These are phyloP conservation scores for Falco columbarius DNA, from an alignment of 2,797 vertebrate species.

Conservation along the genomic window DNA sequence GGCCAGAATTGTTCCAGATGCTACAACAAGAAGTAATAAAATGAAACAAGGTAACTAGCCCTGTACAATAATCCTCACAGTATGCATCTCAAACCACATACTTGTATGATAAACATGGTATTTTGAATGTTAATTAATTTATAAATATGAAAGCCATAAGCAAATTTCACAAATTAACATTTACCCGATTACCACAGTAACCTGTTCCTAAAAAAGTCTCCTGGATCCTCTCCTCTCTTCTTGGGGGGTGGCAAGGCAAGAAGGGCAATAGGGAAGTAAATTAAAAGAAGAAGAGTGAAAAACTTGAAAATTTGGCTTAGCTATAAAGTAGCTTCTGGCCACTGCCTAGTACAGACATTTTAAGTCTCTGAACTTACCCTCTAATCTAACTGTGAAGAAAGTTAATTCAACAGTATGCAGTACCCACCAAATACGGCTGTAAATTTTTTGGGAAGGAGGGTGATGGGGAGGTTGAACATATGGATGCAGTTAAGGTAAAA, in stretches of 20 bases:
- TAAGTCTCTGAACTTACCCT: slow-evolving; percentile 43
- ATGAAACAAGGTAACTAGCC: slow-evolving; percentile 49
- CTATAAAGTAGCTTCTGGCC: slow-evolving; percentile 29
- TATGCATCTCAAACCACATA: slow-evolving; percentile 26
- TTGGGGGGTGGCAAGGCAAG: background rate
- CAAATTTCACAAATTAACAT: slow-evolving; percentile 6
- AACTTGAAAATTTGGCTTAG: slow-evolving; percentile 5
- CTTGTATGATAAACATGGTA: slow-evolving; percentile 10
- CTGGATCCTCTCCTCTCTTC: background rate
- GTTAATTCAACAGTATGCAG: slow-evolving; percentile 68
- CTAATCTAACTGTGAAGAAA: slow-evolving; percentile 72
- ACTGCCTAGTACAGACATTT: slow-evolving; percentile 29
- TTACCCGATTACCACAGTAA: slow-evolving; percentile 2
- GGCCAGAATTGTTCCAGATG: slow-evolving; percentile 68
- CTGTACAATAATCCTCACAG: slow-evolving; percentile 14
- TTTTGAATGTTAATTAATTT: slow-evolving; percentile 56
- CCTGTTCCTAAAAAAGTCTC: background rate
- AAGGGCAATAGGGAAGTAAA: background rate
- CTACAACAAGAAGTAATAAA: slow-evolving; percentile 66
- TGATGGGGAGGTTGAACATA: slow-evolving; percentile 75
- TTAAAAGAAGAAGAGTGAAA: background rate
- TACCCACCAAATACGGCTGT: slow-evolving; percentile 69
- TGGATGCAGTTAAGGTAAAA: slow-evolving; percentile 81
- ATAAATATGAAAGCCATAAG: slow-evolving; percentile 16
- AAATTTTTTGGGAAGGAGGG: slow-evolving; percentile 71